Evolutionary conservation across 2,113 vertebrate genomes (phyloP).

Genomic region (Orthonyx spaldingii): DNA sequence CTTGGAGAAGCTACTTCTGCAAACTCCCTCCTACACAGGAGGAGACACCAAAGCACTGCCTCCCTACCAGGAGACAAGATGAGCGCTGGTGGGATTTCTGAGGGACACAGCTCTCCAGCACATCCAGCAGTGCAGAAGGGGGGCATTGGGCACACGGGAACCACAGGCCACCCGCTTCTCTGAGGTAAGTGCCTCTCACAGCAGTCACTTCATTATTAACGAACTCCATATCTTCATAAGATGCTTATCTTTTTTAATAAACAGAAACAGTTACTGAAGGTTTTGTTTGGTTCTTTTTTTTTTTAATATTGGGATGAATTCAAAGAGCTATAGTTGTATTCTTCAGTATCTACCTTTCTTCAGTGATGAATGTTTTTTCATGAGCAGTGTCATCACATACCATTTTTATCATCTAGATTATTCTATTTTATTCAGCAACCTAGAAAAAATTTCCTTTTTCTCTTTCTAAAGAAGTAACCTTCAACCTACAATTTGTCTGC

Average conservation of each 20-base stretch:
- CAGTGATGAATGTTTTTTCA: neutral
- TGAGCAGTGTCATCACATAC: neutral
- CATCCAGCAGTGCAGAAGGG: neutral
- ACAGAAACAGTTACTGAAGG: neutral
- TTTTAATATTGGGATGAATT: neutral
- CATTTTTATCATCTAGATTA: neutral
- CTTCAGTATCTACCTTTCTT: neutral
- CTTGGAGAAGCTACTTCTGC: neutral
- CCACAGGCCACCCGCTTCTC: neutral
- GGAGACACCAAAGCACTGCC: neutral
- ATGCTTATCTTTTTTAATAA: conserved; percentile 47
- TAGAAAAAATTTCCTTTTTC: neutral
- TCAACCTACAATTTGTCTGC: neutral
- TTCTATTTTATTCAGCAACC: neutral
- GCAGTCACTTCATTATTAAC: neutral
- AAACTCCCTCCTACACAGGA: neutral
- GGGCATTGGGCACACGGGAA: rapidly evolving
- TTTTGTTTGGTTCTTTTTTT: neutral
- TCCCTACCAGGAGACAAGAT: neutral
- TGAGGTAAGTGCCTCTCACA: neutral
- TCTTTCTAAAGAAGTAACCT: neutral
- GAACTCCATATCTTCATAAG: neutral
- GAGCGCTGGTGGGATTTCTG: neutral
- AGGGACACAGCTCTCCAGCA: neutral
- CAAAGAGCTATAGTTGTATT: neutral